Base-by-base conservation (phyloP, 2,888 invertebrate species). In the Pristionchus mayeri region DNA sequence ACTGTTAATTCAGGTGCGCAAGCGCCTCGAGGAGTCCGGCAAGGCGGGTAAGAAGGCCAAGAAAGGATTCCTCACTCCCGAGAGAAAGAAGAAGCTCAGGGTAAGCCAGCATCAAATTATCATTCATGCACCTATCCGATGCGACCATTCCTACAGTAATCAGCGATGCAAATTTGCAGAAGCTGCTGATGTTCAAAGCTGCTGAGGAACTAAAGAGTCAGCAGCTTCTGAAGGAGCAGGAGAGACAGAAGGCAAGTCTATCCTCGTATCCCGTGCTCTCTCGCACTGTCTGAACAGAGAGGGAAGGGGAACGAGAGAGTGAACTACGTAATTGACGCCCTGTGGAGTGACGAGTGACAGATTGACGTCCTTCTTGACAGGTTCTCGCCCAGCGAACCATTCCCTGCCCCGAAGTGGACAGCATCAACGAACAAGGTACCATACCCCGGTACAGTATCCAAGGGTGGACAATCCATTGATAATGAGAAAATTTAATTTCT, bases 1-100 rank as follows among this genome's bases (percentile, higher is more conserved):
- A 34, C n/a, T 9, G 16, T 21, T 4, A 18, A 13, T 78, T 0
- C 44, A 98, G 95, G 98, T 98, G 94, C 96, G 97, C 94, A 97
- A 97, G 95, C 97, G 98, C 94, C 96, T 98, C 95, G 98, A 98
- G 95, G 97, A 97, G 94, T 97, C 97, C 94, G 97, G 97, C 94
- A 85, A 85, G 78, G 97, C 96, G 94, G 97, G 97, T 94, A 98
- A 98, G 95, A 98, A 98, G 95, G 93, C 93, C 80, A 98, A 98
- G 96, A 98, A 98, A 95, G 98, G 98, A 95, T 98, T 98, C 96
- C 86, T 97, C 97, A 97, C 98, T 93, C 98, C 98, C 89, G 98
- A 98, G 95, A 97, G 98, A 95, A 98, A 98, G 96, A 98, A 98
- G 96, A 97, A 98, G 94, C 97, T 98, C 93, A 96, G 98, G 95